A percentile compares a stretch with the other conserved stretches of the same genome.
These are phyloP conservation scores for Drosophila cracens DNA, from an alignment of 2,888 invertebrate genomes.

Conservation along the genomic window DNA sequence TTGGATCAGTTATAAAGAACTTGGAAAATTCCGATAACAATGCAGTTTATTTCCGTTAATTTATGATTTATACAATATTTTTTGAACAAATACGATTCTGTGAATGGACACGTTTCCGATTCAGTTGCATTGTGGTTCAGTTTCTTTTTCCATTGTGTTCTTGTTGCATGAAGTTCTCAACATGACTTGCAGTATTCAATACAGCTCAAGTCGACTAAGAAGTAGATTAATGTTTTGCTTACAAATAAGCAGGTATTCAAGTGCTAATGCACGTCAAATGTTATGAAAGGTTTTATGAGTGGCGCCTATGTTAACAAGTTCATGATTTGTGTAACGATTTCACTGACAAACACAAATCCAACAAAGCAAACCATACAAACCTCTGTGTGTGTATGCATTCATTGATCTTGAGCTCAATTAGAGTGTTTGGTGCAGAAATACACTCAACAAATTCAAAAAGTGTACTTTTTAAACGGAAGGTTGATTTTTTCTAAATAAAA, in stretches of 20 bases:
- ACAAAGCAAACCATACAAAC: not conserved
- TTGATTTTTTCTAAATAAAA: not conserved
- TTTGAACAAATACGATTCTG: too few relatives aligned
- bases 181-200: conserved; percentile 2
- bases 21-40: too few relatives aligned
- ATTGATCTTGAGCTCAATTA: not conserved
- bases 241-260: not conserved
- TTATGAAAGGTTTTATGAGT: not conserved
- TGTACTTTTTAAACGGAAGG: not conserved
- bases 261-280: not conserved
- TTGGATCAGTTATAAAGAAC: too few relatives aligned
- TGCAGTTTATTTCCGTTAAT: too few relatives aligned
- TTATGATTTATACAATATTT: too few relatives aligned
- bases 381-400: not conserved
- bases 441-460: not conserved
- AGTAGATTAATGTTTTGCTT: not conserved
- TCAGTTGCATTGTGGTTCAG: not conserved
- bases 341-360: not conserved
- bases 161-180: not conserved
- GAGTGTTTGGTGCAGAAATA: not conserved
- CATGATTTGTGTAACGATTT: not conserved
- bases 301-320: not conserved
- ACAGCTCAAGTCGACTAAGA: not conserved
- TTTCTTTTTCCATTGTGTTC: not conserved
- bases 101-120: not conserved